phyloP scores from a whole-genome alignment of 2,888 invertebrate genomes.

The Panzeria rudis region DNA sequence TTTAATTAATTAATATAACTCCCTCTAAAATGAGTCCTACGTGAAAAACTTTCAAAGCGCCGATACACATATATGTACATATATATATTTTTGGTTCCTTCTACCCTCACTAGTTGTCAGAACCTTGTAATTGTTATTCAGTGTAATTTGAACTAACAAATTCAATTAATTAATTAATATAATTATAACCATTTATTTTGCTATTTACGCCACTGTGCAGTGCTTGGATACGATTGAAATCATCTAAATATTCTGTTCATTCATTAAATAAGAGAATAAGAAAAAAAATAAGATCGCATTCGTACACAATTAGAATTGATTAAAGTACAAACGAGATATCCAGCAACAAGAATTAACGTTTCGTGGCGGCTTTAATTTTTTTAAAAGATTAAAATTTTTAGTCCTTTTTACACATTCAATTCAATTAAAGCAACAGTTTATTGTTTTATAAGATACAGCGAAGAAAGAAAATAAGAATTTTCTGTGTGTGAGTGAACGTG shows the following conservation, averaged over 20 bases:
- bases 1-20: no score
- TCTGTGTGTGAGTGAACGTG: neutral
- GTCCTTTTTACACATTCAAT: conserved; percentile 11
- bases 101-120: no score
- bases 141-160: no score
- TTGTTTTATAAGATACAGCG: neutral
- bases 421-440: conserved; percentile 45
- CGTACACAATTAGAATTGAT: conserved; percentile 33
- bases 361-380: conserved; percentile 7
- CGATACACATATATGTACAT: no score
- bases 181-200: neutral
- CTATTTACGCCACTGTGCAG: neutral
- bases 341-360: conserved; percentile 18
- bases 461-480: neutral
- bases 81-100: no score
- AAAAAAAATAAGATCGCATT: conserved; percentile 24
- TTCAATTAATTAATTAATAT: no score
- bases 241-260: conserved; percentile 57
- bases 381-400: neutral
- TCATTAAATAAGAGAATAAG: conserved; percentile 37
- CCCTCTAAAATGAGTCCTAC: no score
- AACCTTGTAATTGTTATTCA: no score
- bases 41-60: no score
- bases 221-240: conserved; percentile 37
- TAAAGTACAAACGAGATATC: conserved; percentile 42